Percentiles rank a stretch among this genome's conserved stretches.
These are phyloP conservation scores for Sebastes elongatus DNA, from an alignment of 2,797 vertebrate genomes.

Conservation along the genomic window DNA sequence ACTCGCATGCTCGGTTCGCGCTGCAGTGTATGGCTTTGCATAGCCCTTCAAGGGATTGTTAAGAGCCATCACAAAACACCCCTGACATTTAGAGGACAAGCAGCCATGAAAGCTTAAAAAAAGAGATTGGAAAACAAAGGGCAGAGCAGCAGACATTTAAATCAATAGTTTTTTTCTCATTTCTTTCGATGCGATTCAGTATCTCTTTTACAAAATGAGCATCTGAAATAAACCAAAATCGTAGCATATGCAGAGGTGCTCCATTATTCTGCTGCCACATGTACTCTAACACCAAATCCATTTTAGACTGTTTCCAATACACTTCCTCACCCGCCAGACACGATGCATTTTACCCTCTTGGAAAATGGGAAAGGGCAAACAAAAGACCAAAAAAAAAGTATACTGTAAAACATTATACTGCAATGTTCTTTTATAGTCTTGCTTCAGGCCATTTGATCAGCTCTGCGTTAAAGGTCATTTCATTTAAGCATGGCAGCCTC, in stretches of 20 bases:
- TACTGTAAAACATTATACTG: conserved; percentile 74
- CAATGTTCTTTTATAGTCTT: conserved; percentile 73
- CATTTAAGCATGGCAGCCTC: conserved; percentile 65
- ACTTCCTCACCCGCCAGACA: conserved; percentile 58
- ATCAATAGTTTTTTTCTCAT: conserved; percentile 35
- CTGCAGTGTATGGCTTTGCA: conserved; percentile 42
- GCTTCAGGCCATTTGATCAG: conserved; percentile 78
- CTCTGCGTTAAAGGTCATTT: conserved; percentile 80
- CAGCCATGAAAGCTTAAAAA: conserved; percentile 46
- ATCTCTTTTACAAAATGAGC: conserved; percentile 29
- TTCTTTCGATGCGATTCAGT: conserved; percentile 28
- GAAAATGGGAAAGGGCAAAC: conserved; percentile 73
- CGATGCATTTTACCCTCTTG: conserved; percentile 44
- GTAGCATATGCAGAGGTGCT: neutral
- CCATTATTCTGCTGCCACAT: conserved; percentile 47
- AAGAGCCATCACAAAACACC: conserved; percentile 62
- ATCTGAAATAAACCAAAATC: conserved; percentile 34
- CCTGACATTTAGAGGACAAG: conserved; percentile 76
- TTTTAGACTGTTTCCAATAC: conserved; percentile 24
- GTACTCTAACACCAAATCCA: conserved; percentile 41
- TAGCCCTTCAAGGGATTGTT: conserved; percentile 54
- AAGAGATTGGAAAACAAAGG: conserved; percentile 40
- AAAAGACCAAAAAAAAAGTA: conserved; percentile 60
- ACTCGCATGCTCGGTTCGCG: conserved; percentile 57
- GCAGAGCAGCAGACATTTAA: conserved; percentile 37